phyloP scores from a whole-genome alignment of 2,113 vertebrate species.

The Thomomys bottae region DNA sequence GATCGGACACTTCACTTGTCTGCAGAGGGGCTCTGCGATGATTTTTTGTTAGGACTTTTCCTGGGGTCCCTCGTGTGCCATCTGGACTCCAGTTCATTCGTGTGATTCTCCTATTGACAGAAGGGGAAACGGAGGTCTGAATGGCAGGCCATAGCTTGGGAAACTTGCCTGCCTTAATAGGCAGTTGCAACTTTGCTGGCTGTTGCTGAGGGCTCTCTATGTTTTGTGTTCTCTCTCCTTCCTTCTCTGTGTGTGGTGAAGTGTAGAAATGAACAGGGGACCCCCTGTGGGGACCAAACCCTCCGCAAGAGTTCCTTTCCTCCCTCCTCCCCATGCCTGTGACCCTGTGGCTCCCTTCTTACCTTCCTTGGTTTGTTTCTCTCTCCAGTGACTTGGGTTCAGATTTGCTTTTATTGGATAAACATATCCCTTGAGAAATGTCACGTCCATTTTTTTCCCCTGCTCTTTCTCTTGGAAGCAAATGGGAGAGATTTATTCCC shows the following conservation, averaged over 20 bases:
- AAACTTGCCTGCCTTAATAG: neutral
- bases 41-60: neutral
- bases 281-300: neutral
- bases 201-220: neutral
- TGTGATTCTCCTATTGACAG: neutral
- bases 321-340: neutral
- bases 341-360: neutral
- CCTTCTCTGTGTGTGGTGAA: too few relatives aligned
- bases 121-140: slow-evolving; percentile 22
- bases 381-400: neutral
- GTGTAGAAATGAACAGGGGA: neutral
- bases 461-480: slow-evolving; percentile 75
- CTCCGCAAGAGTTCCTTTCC: neutral
- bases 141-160: neutral
- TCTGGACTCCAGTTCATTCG: neutral
- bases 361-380: neutral
- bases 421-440: slow-evolving; percentile 76
- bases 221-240: neutral
- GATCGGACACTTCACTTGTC: neutral
- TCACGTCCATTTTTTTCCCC: slow-evolving; percentile 76
- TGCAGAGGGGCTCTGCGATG: neutral
- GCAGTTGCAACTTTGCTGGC: neutral
- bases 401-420: slow-evolving; percentile 76
- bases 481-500: slow-evolving; percentile 82
- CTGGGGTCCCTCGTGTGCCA: neutral